Base-by-base conservation (phyloP, 2,797 vertebrate species). In the Jordanella pulchra region DNA sequence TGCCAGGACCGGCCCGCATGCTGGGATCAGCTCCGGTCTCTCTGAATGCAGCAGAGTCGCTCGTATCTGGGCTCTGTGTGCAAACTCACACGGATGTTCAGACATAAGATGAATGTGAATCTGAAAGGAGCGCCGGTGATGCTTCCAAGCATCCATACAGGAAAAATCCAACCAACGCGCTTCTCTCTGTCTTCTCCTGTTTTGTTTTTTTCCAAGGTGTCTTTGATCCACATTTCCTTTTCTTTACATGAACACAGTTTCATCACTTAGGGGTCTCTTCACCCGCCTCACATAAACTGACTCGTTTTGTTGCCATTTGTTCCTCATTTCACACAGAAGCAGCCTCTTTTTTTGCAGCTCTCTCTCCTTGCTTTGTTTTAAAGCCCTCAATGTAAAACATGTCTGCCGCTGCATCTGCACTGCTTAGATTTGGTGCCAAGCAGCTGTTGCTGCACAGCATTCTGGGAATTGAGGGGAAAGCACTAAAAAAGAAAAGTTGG, bases 381-480 rank as follows among this genome's bases (percentile, higher is more conserved):
- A 4, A 60, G 32, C 56, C 30, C 56, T 15, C 7, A 23, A 23
- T 23, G 21, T 32, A 23, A 58, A 21, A 11, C 56, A 1, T 60
- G 9, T 60, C 4, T 35, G 17, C 23, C 30, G 6, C 56, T 27
- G 10, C 56, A 32, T 60, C 30, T 23, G 18, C 9, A 28, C 25
- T 14, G 17, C 27, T 27, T 21, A 42, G 3, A 53, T 64, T 64
- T 44, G 63, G 18, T 64, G 55, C 53, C 67, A 69, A 44, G 25
- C 39, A 14, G 61, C 23, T 54, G 12, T 27, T 58, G 50, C 54
- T 25, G 69, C 69, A 64, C 0, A 17, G 78, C 77, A 80, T 79
- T 72, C 53, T 86, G 79, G 84, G 82, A 86, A 76, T 64, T 73
- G 74, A 70, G 72, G 35, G 73, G 65, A 78, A 71, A 25, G 50